Conservation (phyloP, 2,113 vertebrate genomes). For the Actenoides hombroni region DNA sequence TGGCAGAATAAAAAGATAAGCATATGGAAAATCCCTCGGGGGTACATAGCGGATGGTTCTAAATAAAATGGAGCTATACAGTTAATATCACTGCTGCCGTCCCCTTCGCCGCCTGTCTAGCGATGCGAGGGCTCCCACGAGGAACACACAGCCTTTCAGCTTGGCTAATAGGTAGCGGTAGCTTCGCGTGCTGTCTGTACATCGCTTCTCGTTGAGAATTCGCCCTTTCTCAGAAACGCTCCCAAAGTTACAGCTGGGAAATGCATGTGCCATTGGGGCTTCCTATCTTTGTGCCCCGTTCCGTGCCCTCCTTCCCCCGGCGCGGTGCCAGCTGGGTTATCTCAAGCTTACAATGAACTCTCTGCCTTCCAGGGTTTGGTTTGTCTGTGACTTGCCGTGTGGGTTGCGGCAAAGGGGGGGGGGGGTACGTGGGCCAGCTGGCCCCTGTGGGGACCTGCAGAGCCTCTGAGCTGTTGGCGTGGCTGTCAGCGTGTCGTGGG, state of each 20-base stretch:
- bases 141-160: not conserved
- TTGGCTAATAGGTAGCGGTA: accelerated
- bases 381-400: not conserved
- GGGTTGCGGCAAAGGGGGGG: not conserved
- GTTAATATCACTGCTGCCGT: not conserved
- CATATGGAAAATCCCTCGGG: not conserved
- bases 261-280: not conserved
- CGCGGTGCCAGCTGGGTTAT: not conserved
- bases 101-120: not conserved
- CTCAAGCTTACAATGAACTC: not conserved
- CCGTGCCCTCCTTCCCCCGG: not conserved
- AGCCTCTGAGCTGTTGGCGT: not conserved
- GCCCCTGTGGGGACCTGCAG: not conserved
- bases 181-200: not conserved
- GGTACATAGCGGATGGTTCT: not conserved
- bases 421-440: not conserved
- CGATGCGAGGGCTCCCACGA: too few relatives aligned
- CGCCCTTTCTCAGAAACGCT: not conserved
- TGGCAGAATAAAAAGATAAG: not conserved
- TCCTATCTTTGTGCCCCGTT: not conserved
- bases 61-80: not conserved
- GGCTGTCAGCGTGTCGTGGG: not conserved
- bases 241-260: not conserved
- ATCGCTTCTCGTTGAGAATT: not conserved
- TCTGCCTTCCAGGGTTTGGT: not conserved